Base-by-base conservation (phyloP, 2,888 invertebrate genomes). In the Odontocolon sp. region DNA sequence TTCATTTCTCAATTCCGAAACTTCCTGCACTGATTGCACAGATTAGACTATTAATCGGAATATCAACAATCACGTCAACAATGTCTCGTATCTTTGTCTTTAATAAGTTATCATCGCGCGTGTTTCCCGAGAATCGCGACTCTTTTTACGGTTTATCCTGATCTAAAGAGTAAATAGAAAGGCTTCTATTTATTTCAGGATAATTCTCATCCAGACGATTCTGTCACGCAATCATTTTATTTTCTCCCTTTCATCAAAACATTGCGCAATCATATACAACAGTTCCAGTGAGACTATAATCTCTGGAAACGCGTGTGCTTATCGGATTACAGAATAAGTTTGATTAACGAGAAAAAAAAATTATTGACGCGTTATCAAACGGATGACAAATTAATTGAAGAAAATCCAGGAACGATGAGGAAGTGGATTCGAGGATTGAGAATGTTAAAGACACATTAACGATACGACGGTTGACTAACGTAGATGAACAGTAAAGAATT, bases 151-250 rank as follows among this genome's bases (percentile, higher is more conserved):
- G 26, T 26, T 3, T 6, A 23, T 26, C 6, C 33, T 31, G 28
- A 68, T 61, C 56, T 38, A 6, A 18, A 36, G 33, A 36, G 52
- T 21, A 36, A 42, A 16, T 14, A 59, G 5, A 52, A 14, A 31
- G 28, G n/a, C n/a, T n/a, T n/a, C n/a, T n/a, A n/a, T 26, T 38
- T 26, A 3, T 36, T 6, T 11, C 6, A 5, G 54, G 31, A 68
- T 63, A 74, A 74, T 68, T 74, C 56, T 47, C 56, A 5, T 16
- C 31, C 6, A n/a, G 21, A 23, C 4, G 8, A 28, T 40, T 38
- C 36, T 33, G 56, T 74, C 68, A 63, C 68, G 68, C 42, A 61
- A 40, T 52, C 11, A 9, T 18, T 33, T 63, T 31, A 28, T 33
- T 33, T 31, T n/a, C 52, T 26, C 31, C 18, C 11, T 11, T 45